Percentiles rank a stretch among this genome's conserved stretches.
Evolutionary conservation across 2,888 invertebrate species (phyloP).

Genomic region (Biston betularia): DNA sequence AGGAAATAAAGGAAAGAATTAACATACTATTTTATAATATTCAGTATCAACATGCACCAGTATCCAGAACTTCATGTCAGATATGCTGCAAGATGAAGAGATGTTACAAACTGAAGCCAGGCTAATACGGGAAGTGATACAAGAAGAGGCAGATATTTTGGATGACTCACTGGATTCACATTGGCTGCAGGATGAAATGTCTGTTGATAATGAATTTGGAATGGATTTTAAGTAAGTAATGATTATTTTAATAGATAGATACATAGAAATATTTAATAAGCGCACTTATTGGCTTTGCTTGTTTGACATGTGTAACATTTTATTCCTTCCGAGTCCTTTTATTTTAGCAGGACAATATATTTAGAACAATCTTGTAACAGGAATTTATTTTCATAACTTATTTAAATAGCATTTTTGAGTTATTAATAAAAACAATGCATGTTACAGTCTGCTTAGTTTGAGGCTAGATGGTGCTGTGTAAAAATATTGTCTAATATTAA

Average conservation of each 20-base stretch:
- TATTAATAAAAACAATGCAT: too few species aligned
- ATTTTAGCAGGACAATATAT: too few species aligned
- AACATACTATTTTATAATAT: constrained; percentile 33
- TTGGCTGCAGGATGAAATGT: constrained; percentile 76
- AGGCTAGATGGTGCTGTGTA: too few species aligned
- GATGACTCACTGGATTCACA: constrained; percentile 78
- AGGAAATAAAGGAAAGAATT: not conserved
- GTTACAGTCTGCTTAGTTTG: too few species aligned
- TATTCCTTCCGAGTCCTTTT: too few species aligned
- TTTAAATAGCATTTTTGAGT: too few species aligned
- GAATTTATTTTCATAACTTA: too few species aligned
- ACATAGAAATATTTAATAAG: too few species aligned
- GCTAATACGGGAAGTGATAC: constrained; percentile 74
- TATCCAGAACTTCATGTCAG: constrained; percentile 78
- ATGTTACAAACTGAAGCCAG: constrained; percentile 71
- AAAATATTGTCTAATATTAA: too few species aligned
- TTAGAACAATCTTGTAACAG: too few species aligned
- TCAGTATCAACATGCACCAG: constrained; percentile 80
- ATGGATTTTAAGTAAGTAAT: constrained; percentile 67
- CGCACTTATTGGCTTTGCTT: not conserved
- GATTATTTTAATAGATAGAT: not conserved
- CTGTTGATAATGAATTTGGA: constrained; percentile 66
- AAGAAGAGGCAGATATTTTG: constrained; percentile 74
- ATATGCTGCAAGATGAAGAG: constrained; percentile 70
- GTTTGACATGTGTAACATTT: too few species aligned